phyloP scores from a whole-genome alignment of 1,140 invertebrate genomes.

The Zaprionus nigranus region DNA sequence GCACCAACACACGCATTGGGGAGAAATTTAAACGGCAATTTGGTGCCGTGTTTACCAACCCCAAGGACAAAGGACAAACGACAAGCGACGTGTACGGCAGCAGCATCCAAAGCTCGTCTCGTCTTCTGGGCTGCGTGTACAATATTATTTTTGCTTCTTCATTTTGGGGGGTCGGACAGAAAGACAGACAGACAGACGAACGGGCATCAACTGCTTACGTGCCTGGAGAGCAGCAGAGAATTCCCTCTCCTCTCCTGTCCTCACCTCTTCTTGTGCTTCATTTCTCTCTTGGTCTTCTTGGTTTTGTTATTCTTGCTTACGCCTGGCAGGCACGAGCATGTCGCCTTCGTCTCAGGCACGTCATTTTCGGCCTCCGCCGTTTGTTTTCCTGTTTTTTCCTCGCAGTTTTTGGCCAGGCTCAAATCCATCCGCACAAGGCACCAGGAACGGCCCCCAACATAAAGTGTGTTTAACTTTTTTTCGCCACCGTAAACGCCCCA shows the following conservation, averaged over 20 bases:
- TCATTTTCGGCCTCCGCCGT: slow-evolving; percentile 73
- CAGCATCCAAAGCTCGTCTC: slow-evolving; percentile 62
- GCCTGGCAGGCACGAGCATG: slow-evolving; percentile 51
- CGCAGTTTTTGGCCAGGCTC: slow-evolving; percentile 51
- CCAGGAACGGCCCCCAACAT: slow-evolving; percentile 59
- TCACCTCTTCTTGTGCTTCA: not conserved
- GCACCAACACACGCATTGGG: slow-evolving; percentile 55
- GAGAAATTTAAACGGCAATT: slow-evolving; percentile 83
- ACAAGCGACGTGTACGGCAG: slow-evolving; percentile 24
- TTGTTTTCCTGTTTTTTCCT: slow-evolving; percentile 61
- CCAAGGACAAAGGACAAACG: slow-evolving; percentile 63
- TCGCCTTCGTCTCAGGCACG: slow-evolving; percentile 68
- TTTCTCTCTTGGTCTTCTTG: not conserved
- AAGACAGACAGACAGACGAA: not conserved
- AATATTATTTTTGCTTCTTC: slow-evolving; percentile 60
- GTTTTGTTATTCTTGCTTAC: slow-evolving; percentile 41
- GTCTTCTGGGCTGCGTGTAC: slow-evolving; percentile 35
- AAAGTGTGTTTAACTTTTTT: slow-evolving; percentile 79
- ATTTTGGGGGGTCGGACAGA: not conserved
- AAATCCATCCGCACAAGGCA: slow-evolving; percentile 48
- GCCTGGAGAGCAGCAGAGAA: slow-evolving; percentile 51
- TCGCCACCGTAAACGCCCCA: slow-evolving; percentile 48
- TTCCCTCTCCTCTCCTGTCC: not conserved
- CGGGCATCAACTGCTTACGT: slow-evolving; percentile 72
- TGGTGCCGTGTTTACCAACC: slow-evolving; percentile 79